Base-by-base conservation (phyloP, 92 coral and sea anemone species). In the Palythoa caribaeorum region DNA sequence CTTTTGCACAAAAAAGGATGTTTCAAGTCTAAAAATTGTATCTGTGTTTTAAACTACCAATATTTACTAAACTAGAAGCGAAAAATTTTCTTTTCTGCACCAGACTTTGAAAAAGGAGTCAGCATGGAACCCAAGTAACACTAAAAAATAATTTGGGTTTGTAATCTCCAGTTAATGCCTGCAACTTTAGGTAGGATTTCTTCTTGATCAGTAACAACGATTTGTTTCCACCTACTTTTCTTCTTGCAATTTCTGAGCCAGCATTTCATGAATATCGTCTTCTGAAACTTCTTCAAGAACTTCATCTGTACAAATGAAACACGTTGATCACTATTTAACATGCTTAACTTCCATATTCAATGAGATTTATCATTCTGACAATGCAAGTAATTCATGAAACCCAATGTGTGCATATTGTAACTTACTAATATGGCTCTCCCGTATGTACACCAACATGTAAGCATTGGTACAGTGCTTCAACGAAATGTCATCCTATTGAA, bases 401-500 rank as follows among this genome's bases (percentile, higher is more conserved):
- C 3, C 47, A 36, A 38, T 9, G 17, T 70, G 17, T 36, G 35
- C 13, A 39, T 17, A 28, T 73, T 21, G 3, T 21, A 51, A 97
- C 99, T 90, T 88, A 97, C 99, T 90, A 91, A 95, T 88, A 78
- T 93, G 84, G 84, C 94, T 91, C 73, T 97, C 99, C 55, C 96
- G 87, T 71, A 97, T 95, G 94, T 97, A 97, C 39, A 97, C 99
- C 94, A 97, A 91, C 99, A 97, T 97, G 83, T 97, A 97, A 16
- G 99, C 99, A 90, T 97, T 97, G 65, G 99, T 85, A 53, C 92
- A 90, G 73, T 84, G 87, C 83, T 89, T 89, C 37, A 89, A 78
- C 44, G 89, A 89, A 14, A 89, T 76, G 48, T 89, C 92, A 89
- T 89, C 92, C 92, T 89, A 54, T 2, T 12, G 50, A 59, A 73